Evolutionary conservation across 2,797 vertebrate genomes (phyloP).

Genomic region (Eutrigla gurnardus): DNA sequence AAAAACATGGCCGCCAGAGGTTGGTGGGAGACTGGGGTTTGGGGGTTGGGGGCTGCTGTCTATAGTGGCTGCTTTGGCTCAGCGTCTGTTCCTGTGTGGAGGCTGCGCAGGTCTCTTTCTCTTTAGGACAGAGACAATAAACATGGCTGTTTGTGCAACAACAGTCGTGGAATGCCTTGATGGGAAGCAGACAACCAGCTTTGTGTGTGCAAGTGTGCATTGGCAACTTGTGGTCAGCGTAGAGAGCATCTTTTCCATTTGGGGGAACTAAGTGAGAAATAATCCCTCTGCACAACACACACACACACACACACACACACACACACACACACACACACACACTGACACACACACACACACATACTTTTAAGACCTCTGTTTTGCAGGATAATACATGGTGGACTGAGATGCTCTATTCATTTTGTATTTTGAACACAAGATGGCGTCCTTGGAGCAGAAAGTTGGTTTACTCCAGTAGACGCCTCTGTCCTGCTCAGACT

Average conservation of each 20-base stretch:
- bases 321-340: too few species aligned
- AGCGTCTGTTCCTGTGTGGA: constrained; percentile 53
- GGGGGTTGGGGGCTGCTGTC: constrained; percentile 52
- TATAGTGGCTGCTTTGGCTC: constrained; percentile 68
- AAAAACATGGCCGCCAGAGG: constrained; percentile 74
- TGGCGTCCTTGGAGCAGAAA: constrained; percentile 67
- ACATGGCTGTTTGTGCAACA: constrained; percentile 65
- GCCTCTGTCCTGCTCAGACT: not conserved
- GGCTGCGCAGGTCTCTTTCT: constrained; percentile 53
- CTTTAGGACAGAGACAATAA: constrained; percentile 70
- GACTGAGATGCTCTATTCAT: not conserved
- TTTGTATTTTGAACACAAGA: constrained; percentile 65
- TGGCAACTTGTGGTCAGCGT: constrained; percentile 15
- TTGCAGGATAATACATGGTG: not conserved
- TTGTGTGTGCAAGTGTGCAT: constrained; percentile 29
- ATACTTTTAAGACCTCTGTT: not conserved
- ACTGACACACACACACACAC: not conserved
- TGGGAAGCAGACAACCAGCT: constrained; percentile 53
- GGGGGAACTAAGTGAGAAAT: not conserved
- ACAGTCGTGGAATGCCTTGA: constrained; percentile 55
- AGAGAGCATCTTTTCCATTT: constrained; percentile 18
- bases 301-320: not conserved
- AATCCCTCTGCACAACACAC: not conserved
- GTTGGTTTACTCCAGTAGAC: not conserved
- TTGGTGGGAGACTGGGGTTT: constrained; percentile 54